These are phyloP conservation scores for Acrobasis consociella DNA, from an alignment of 2,888 invertebrate genomes.

Conservation along the genomic window DNA sequence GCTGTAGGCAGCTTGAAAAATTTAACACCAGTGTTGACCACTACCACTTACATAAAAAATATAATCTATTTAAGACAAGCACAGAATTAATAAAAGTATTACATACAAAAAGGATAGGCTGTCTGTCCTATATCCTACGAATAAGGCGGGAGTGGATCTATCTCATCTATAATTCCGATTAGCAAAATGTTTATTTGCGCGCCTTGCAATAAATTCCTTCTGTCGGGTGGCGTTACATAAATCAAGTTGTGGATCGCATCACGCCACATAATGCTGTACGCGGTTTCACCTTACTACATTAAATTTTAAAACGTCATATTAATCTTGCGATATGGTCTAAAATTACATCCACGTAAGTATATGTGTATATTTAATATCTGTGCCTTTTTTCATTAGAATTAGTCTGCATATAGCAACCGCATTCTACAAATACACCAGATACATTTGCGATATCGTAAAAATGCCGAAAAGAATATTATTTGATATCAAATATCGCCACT, in stretches of 20 bases:
- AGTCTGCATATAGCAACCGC: no score
- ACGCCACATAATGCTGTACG: background rate
- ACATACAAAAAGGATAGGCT: no score
- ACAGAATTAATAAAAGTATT: no score
- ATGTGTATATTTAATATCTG: no score
- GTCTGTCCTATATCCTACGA: constrained; percentile 5
- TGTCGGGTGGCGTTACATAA: constrained; percentile 10
- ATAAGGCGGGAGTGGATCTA: background rate
- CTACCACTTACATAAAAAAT: no score
- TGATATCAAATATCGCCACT: constrained; percentile 14
- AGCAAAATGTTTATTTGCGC: constrained; percentile 13
- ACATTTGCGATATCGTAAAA: background rate
- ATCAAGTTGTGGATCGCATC: constrained; percentile 8
- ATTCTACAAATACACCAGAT: background rate
- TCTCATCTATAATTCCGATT: constrained; percentile 20
- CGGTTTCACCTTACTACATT: background rate
- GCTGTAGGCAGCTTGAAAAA: no score
- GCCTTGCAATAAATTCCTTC: constrained; percentile 18
- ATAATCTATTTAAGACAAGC: no score
- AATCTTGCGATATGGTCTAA: no score
- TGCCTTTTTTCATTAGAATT: no score
- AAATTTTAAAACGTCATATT: no score
- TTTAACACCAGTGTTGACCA: no score
- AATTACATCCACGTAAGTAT: no score
- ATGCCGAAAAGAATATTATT: constrained; percentile 7